phyloP scores from a whole-genome alignment of 2,888 invertebrate genomes.

The Phyllotreta striolata region DNA sequence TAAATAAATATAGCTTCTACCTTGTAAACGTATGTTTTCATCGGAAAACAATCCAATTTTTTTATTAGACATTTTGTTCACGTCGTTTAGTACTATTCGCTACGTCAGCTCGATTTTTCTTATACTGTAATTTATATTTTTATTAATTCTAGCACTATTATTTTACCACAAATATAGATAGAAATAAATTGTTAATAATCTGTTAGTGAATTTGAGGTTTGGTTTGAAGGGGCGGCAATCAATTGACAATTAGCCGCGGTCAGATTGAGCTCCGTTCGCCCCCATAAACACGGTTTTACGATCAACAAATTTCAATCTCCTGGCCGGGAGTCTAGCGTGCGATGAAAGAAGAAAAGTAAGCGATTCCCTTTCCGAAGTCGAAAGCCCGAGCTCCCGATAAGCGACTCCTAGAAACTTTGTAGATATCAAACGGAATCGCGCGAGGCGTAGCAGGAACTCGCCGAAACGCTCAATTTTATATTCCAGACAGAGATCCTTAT shows the following conservation, averaged over 20 bases:
- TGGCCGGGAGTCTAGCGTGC: slow-evolving; percentile 2
- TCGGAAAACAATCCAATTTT: too few relatives aligned
- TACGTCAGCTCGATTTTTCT: too few relatives aligned
- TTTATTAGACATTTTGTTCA: too few relatives aligned
- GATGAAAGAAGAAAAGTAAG: slow-evolving; percentile 15
- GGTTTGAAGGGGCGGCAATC: too few relatives aligned
- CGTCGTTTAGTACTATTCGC: too few relatives aligned
- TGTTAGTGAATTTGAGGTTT: too few relatives aligned
- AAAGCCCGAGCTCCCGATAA: slow-evolving; percentile 3
- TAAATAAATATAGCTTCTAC: slow-evolving; percentile 39
- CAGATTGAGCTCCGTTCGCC: background rate
- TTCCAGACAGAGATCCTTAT: slow-evolving; percentile 16
- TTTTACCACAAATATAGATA: too few relatives aligned
- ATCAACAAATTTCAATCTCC: slow-evolving; percentile 3
- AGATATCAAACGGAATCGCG: slow-evolving; percentile 8
- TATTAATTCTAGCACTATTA: too few relatives aligned
- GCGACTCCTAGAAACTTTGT: slow-evolving; percentile 12
- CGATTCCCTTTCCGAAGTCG: slow-evolving; percentile 10
- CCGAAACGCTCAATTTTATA: slow-evolving; percentile 15
- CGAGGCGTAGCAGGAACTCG: slow-evolving; percentile 8
- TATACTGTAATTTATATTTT: too few relatives aligned
- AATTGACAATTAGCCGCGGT: too few relatives aligned
- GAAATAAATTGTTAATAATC: too few relatives aligned
- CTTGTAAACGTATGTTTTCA: slow-evolving; percentile 15
- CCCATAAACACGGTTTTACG: background rate